A percentile compares a stretch with the other conserved stretches of the same genome.
phyloP scores from a whole-genome alignment of 2,797 vertebrate genomes.

The Sternarchorhynchus goeldii region DNA sequence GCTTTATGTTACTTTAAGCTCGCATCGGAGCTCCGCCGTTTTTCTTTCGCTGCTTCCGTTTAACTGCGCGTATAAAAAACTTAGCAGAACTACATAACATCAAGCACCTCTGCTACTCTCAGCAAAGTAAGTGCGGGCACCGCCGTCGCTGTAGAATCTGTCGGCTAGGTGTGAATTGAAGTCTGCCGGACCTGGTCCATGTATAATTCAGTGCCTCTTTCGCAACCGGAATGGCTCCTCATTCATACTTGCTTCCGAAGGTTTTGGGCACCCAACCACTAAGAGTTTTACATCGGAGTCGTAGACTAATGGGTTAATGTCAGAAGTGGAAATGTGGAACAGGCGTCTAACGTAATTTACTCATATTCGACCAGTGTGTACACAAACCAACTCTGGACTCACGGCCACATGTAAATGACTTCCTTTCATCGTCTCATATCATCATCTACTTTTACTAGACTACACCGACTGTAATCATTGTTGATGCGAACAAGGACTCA shows the following conservation, averaged over 20 bases:
- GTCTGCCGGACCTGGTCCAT: neutral
- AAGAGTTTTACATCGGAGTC: neutral
- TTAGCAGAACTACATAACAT: conserved; percentile 12
- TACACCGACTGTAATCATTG: neutral
- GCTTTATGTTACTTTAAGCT: neutral
- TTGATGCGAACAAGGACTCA: neutral
- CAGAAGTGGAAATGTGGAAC: neutral
- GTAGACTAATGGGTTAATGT: neutral
- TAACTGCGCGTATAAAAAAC: neutral
- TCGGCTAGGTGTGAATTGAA: neutral
- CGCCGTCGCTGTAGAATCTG: conserved; percentile 14
- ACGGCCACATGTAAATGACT: neutral
- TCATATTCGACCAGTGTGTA: neutral
- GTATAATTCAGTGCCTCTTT: neutral
- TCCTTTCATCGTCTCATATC: conserved; percentile 23
- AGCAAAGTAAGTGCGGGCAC: conserved; percentile 8
- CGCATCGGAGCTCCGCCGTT: neutral
- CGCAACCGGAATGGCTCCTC: neutral
- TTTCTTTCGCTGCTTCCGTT: too few species aligned
- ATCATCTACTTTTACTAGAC: conserved; percentile 3
- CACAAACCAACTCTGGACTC: conserved; percentile 1
- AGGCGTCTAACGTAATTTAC: neutral
- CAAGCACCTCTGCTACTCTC: conserved; percentile 19
- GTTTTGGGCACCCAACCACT: conserved; percentile 1
- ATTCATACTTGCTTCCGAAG: conserved; percentile 5